A percentile compares a stretch with the other conserved stretches of the same genome.
These are phyloP conservation scores for Drosophila dives DNA, from an alignment of 2,888 invertebrate species.

Conservation along the genomic window DNA sequence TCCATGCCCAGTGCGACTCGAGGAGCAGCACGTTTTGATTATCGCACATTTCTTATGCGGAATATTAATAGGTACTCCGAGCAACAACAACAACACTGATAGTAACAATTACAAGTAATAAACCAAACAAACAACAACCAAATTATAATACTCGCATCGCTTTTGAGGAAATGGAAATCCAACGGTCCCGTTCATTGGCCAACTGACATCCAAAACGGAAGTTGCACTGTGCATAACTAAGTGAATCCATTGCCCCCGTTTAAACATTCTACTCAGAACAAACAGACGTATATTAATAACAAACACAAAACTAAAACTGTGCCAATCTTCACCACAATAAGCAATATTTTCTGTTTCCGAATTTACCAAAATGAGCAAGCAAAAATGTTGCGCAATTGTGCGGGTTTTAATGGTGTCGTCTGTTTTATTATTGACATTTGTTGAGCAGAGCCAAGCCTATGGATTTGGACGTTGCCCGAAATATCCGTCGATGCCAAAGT, in stretches of 20 bases:
- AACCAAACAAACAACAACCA: background rate
- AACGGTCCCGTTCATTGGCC: slow-evolving; percentile 62
- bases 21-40: slow-evolving; percentile 70
- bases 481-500: slow-evolving; percentile 88
- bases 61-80: slow-evolving; percentile 57
- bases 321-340: slow-evolving; percentile 23
- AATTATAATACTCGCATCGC: slow-evolving; percentile 1
- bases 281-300: background rate
- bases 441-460: slow-evolving; percentile 63
- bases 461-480: slow-evolving; percentile 90
- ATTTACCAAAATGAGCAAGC: slow-evolving; percentile 46
- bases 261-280: slow-evolving; percentile 35
- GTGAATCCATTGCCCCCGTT: slow-evolving; percentile 14
- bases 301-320: slow-evolving; percentile 27
- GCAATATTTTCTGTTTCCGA: background rate
- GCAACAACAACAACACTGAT: slow-evolving; percentile 15
- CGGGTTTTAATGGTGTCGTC: slow-evolving; percentile 47
- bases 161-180: slow-evolving; percentile 58
- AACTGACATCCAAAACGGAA: slow-evolving; percentile 57
- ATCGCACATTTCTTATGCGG: slow-evolving; percentile 71
- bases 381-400: slow-evolving; percentile 24
- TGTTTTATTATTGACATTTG: slow-evolving; percentile 44
- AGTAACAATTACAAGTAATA: slow-evolving; percentile 25
- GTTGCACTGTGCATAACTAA: slow-evolving; percentile 50
- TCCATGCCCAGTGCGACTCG: slow-evolving; percentile 22